Percentiles rank a stretch among this genome's conserved stretches.
These are phyloP conservation scores for Tichodroma muraria DNA, from an alignment of 2,113 vertebrate genomes.

Conservation along the genomic window DNA sequence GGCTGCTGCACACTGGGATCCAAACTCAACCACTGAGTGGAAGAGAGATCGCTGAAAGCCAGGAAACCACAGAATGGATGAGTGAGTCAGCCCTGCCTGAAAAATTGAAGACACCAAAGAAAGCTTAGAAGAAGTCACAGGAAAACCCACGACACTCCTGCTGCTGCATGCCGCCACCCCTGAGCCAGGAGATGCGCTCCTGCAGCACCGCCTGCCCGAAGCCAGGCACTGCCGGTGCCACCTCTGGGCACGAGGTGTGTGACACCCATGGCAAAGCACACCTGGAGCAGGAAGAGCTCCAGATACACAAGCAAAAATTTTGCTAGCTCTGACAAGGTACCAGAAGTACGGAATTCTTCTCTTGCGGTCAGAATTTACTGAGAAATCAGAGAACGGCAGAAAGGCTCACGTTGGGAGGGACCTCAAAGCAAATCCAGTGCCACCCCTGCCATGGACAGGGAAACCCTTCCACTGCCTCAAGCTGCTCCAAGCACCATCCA, in stretches of 20 bases:
- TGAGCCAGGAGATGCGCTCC: fast-evolving
- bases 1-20: not conserved
- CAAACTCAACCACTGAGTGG: not conserved
- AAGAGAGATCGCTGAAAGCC: not conserved
- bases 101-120: not conserved
- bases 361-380: not conserved
- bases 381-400: not conserved
- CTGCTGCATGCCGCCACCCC: not conserved
- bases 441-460: not conserved
- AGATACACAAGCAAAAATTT: no score
- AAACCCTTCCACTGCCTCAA: not conserved
- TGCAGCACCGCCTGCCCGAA: not conserved
- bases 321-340: not conserved
- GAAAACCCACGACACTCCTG: not conserved
- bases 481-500: not conserved
- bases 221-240: not conserved
- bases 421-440: fast-evolving
- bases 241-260: fast-evolving
- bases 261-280: fast-evolving
- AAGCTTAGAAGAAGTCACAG: not conserved
- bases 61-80: slow-evolving; percentile 40
- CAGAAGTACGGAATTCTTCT: not conserved
- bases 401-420: not conserved
- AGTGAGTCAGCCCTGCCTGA: slow-evolving; percentile 60
- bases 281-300: not conserved